These are phyloP conservation scores for Fistularia tabacaria DNA, from an alignment of 2,797 vertebrate species.

Conservation along the genomic window DNA sequence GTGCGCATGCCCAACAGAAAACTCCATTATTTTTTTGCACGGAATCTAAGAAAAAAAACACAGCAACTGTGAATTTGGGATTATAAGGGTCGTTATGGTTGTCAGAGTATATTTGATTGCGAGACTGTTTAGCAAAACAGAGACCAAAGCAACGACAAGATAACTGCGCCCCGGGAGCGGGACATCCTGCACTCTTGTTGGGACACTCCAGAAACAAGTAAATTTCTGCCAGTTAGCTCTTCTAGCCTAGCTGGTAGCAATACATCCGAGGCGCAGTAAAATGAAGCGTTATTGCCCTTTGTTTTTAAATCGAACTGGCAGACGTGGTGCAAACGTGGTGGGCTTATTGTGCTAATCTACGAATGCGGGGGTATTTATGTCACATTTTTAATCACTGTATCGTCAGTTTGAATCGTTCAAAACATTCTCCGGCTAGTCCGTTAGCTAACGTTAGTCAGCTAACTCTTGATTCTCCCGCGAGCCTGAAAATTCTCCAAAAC, in stretches of 20 bases:
- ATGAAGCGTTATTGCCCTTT: slow-evolving; percentile 79
- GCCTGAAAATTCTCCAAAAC: slow-evolving; percentile 74
- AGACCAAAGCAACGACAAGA: slow-evolving; percentile 40
- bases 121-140: slow-evolving; percentile 31
- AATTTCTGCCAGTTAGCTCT: slow-evolving; percentile 71
- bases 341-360: slow-evolving; percentile 2
- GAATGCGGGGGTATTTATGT: slow-evolving; percentile 9
- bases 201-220: slow-evolving; percentile 76
- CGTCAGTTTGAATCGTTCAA: slow-evolving; percentile 34
- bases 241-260: slow-evolving; percentile 58
- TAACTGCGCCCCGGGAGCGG: slow-evolving; percentile 55
- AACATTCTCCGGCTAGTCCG: slow-evolving; percentile 54
- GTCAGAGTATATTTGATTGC: slow-evolving; percentile 31
- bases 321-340: slow-evolving; percentile 34
- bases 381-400: slow-evolving; percentile 22
- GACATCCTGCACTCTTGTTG: slow-evolving; percentile 63
- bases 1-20: slow-evolving; percentile 83
- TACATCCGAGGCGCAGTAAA: slow-evolving; percentile 74
- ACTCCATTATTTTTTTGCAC: slow-evolving; percentile 87
- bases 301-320: slow-evolving; percentile 69
- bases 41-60: slow-evolving; percentile 77
- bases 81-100: slow-evolving; percentile 62
- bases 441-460: slow-evolving; percentile 56
- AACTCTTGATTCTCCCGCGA: slow-evolving; percentile 72
- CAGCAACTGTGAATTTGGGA: slow-evolving; percentile 76